phyloP scores from a whole-genome alignment of 2,113 vertebrate species.

The Sialia sialis region DNA sequence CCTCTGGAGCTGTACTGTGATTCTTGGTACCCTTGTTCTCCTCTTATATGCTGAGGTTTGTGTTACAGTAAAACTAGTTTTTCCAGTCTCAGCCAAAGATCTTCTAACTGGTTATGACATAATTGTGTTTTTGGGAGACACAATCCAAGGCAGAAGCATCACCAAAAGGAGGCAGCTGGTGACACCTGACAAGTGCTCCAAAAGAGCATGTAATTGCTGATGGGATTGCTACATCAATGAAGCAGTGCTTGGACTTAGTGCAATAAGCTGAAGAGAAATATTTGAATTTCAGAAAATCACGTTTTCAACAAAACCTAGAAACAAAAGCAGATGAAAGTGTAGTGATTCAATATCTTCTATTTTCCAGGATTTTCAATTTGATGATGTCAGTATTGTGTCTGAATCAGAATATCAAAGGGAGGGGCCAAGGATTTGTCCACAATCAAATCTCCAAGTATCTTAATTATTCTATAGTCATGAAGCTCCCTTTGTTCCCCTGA shows the following conservation, averaged over 20 bases:
- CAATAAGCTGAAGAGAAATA: not conserved
- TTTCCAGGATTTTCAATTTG: not conserved
- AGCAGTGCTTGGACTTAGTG: not conserved
- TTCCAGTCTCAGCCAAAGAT: not conserved
- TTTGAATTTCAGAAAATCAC: not conserved
- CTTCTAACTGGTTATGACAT: not conserved
- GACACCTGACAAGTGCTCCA: not conserved
- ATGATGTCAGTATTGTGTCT: not conserved
- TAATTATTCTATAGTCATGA: not conserved
- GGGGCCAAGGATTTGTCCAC: fast-evolving
- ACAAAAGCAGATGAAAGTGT: not conserved
- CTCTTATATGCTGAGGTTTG: not conserved
- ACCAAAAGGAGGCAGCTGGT: not conserved
- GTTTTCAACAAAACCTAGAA: not conserved
- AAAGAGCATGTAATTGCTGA: not conserved
- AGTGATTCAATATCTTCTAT: not conserved
- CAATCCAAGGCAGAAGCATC: not conserved
- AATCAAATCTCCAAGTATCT: not conserved
- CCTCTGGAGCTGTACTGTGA: not conserved
- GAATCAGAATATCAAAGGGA: not conserved
- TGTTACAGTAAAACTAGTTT: not conserved
- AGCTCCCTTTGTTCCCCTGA: not conserved
- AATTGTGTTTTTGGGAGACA: not conserved
- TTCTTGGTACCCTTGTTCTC: not conserved
- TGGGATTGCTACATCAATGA: not conserved